These are phyloP conservation scores for Apis mellifera DNA, from an alignment of 1,140 invertebrate genomes.

Conservation along the genomic window Amel_HAv3.1 CM009931.2:3154501-3155000, in stretches of 20 bases:
- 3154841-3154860: slow-evolving; percentile 5
- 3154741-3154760: slow-evolving; percentile 26
- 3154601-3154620: slow-evolving; percentile 73
- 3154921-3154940: slow-evolving; percentile 14
- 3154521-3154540: slow-evolving; percentile 74
- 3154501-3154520: slow-evolving; percentile 80
- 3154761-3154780: background rate
- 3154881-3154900: background rate
- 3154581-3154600: background rate
- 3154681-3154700: slow-evolving; percentile 43
- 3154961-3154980: slow-evolving; percentile 4
- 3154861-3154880: slow-evolving; percentile 6
- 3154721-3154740: slow-evolving; percentile 65
- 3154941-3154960: slow-evolving; percentile 54
- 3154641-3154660: slow-evolving; percentile 61
- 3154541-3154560: slow-evolving; percentile 78
- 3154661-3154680: slow-evolving; percentile 52
- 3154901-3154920: slow-evolving; percentile 9
- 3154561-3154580: slow-evolving; percentile 1
- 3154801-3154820: background rate
- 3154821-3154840: background rate
- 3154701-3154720: slow-evolving; percentile 52
- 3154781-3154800: background rate
- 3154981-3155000: background rate
- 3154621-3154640: slow-evolving; percentile 75